Evolutionary conservation across 2,888 invertebrate genomes (phyloP).

Genomic region (Perdita meconis): DNA sequence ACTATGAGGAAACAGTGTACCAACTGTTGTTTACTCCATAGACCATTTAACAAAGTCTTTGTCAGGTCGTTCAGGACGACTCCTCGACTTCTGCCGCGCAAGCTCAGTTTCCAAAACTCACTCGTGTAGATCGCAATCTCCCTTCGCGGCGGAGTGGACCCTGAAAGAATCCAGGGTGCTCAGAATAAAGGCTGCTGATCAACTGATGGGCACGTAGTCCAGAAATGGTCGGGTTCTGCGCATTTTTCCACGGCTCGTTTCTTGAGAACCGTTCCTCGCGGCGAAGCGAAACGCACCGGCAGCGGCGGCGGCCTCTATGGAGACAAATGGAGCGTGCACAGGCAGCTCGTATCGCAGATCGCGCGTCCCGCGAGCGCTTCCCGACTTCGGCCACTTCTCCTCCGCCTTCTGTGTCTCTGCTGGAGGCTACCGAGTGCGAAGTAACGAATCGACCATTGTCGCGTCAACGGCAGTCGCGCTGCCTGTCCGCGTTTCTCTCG

Average conservation of each 20-base stretch:
- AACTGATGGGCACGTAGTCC: slow-evolving; percentile 21
- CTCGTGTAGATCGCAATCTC: too few relatives aligned
- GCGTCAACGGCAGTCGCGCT: slow-evolving; percentile 51
- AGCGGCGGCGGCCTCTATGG: slow-evolving; percentile 63
- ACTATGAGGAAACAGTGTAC: too few relatives aligned
- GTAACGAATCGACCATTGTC: slow-evolving; percentile 73
- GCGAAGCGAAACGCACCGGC: slow-evolving; percentile 27
- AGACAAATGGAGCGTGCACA: slow-evolving; percentile 71
- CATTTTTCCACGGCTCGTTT: slow-evolving; percentile 47
- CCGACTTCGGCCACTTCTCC: slow-evolving; percentile 39
- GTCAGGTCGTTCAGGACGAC: too few relatives aligned
- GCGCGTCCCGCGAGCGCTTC: slow-evolving; percentile 29
- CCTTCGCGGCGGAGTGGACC: not conserved
- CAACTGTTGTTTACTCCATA: too few relatives aligned
- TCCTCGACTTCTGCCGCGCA: too few relatives aligned
- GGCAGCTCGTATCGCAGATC: slow-evolving; percentile 49
- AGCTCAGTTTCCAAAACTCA: too few relatives aligned
- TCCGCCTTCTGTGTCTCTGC: slow-evolving; percentile 30
- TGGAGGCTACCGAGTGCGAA: slow-evolving; percentile 55
- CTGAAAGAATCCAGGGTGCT: slow-evolving; percentile 32
- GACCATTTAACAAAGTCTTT: too few relatives aligned
- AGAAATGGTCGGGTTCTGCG: slow-evolving; percentile 18
- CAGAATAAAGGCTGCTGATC: slow-evolving; percentile 24
- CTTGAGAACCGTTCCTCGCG: slow-evolving; percentile 23
- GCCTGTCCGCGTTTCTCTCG: slow-evolving; percentile 46